A percentile compares a stretch with the other conserved stretches of the same genome.
These are phyloP conservation scores for Heliconius hortense DNA, from an alignment of 2,888 invertebrate genomes.

Conservation along the genomic window DNA sequence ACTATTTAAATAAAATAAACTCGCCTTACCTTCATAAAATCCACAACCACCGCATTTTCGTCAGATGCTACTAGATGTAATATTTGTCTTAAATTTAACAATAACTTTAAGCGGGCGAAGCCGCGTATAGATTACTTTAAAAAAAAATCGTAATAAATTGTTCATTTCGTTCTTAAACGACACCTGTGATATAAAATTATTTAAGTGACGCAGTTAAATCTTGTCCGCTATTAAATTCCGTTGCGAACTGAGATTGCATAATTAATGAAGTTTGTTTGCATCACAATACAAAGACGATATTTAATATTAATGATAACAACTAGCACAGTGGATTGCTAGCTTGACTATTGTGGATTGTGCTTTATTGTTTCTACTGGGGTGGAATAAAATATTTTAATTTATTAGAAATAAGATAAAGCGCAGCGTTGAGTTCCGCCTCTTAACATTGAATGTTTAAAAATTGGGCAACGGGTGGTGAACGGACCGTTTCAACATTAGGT, in stretches of 20 bases:
- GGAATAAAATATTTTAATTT: background rate
- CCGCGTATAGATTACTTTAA: no score
- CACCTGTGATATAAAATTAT: conserved; percentile 2
- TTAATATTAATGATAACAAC: background rate
- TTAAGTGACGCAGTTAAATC: background rate
- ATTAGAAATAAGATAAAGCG: background rate
- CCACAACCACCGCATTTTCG: no score
- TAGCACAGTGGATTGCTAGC: background rate
- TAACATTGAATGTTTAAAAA: background rate
- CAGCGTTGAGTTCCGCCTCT: background rate
- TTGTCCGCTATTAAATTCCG: background rate
- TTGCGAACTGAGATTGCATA: background rate
- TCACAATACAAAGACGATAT: conserved; percentile 7
- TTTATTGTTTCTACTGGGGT: background rate
- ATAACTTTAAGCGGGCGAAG: no score
- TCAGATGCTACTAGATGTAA: no score
- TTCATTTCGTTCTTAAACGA: background rate
- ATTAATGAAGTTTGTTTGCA: conserved; percentile 5
- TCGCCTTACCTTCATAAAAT: no score
- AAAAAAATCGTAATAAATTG: conserved; percentile 2
- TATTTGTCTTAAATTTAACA: no score
- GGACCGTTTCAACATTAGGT: background rate
- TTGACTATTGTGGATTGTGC: background rate
- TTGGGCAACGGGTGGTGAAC: background rate
- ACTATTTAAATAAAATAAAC: no score